Evolutionary conservation across 2,888 invertebrate species (phyloP), one percentile per base, ranked within the genome.

Genomic region (Callinectes sapidus): DNA sequence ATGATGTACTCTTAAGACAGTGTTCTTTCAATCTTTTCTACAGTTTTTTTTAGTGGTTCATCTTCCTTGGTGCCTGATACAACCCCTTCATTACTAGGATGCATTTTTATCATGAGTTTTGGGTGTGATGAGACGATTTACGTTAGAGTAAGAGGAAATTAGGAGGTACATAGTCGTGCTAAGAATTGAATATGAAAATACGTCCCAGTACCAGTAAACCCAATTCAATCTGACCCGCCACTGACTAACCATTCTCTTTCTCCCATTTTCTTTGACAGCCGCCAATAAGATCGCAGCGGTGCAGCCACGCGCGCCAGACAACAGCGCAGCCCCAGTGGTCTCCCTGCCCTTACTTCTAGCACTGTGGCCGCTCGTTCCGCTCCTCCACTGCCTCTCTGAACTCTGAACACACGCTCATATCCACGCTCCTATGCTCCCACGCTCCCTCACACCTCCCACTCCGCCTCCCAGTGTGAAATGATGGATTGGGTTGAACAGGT

Each of bases 281-380:
- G 90, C 90, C 6, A 92, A 90, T 39, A 86, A 92, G 66, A 90
- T 90, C 32, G 90, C 90, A 18, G 92, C 92, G 39, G 61, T 90
- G 39, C 90, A 90, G 32, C 92, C 90, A n/a, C 90, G 92, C 10
- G 92, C 77, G 28, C 54, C 90, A 5, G 92, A 92, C 85, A 85
- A 85, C 28, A 42, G 48, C 48, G 54, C 35, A 35, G 28, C 18
- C 18, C 87, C 35, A 23, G 16, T 16, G 3, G 16, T 16, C 6
- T 42, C 54, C 87, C 18, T 87, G 6, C 39, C 87, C 61, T 23
- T 61, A 48, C 81, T 81, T n/a, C 35, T 81, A 10, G 1, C 61
- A 2, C 61, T 61, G 23, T 23, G 18, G 23, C 23, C 23, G 2
- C 61, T 61, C 23, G 61, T 6, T 5, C 61, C 61, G 23, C 61